phyloP scores from a whole-genome alignment of 2,888 invertebrate species.

The Psylliodes chrysocephalus region DNA sequence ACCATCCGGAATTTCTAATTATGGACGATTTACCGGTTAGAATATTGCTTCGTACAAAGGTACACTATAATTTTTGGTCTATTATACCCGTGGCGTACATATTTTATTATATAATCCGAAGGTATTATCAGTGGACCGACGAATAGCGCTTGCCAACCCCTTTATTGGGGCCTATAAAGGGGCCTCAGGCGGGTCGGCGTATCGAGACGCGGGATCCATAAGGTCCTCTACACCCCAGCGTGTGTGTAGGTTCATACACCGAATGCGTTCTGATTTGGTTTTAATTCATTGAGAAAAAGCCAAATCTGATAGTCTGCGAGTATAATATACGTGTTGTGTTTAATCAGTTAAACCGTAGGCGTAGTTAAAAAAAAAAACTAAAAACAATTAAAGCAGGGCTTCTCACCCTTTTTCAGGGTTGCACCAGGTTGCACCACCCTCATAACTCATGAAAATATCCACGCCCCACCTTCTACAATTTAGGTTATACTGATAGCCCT shows the following conservation, averaged over 20 bases:
- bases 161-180: slow-evolving; percentile 48
- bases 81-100: slow-evolving; percentile 52
- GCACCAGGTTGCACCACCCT: no score
- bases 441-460: no score
- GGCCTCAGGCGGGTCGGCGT: slow-evolving; percentile 42
- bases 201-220: background rate
- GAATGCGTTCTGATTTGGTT: background rate
- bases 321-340: no score
- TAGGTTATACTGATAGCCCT: no score
- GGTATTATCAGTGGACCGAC: slow-evolving; percentile 53
- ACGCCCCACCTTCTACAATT: no score
- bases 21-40: slow-evolving; percentile 26
- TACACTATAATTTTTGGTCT: slow-evolving; percentile 50
- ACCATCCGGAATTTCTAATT: slow-evolving; percentile 27
- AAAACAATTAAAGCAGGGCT: no score
- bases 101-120: slow-evolving; percentile 51
- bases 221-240: background rate
- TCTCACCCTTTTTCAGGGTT: no score
- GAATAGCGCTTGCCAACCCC: slow-evolving; percentile 23
- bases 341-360: no score
- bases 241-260: background rate
- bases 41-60: slow-evolving; percentile 39
- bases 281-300: slow-evolving; percentile 42
- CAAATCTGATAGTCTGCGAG: background rate
- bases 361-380: no score